Evolutionary conservation across 2,113 vertebrate species (phyloP).

Genomic region (Eolophus roseicapilla): DNA sequence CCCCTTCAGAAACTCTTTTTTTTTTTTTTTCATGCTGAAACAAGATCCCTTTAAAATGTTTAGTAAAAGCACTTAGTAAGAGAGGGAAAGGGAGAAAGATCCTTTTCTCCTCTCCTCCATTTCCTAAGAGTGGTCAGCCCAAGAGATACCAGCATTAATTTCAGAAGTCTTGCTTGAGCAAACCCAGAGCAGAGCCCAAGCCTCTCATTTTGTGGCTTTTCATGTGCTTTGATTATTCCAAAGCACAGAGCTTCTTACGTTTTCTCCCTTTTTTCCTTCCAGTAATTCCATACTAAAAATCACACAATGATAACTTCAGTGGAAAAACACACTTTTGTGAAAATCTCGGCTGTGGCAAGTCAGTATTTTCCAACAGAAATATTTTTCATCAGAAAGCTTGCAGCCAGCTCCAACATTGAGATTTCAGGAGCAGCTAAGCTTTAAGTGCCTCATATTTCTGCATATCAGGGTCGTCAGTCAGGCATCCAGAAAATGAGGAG

Average conservation of each 20-base stretch:
- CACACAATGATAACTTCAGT: neutral
- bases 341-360: neutral
- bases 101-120: neutral
- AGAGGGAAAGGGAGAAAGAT: neutral
- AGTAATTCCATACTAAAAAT: neutral
- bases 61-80: neutral
- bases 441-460: constrained; percentile 49
- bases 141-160: neutral
- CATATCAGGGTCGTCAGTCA: constrained; percentile 13
- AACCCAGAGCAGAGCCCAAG: neutral
- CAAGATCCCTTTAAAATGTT: neutral
- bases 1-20: neutral
- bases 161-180: neutral
- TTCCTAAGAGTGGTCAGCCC: accelerated
- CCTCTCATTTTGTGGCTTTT: neutral
- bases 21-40: neutral
- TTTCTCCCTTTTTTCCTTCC: neutral
- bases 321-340: neutral
- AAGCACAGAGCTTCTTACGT: neutral
- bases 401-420: neutral
- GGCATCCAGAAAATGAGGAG: neutral
- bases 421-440: neutral
- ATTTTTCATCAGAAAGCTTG: neutral
- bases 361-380: neutral
- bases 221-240: neutral